Conservation (phyloP, 1,140 invertebrate genomes). For the Drosophila arawakana region DNA sequence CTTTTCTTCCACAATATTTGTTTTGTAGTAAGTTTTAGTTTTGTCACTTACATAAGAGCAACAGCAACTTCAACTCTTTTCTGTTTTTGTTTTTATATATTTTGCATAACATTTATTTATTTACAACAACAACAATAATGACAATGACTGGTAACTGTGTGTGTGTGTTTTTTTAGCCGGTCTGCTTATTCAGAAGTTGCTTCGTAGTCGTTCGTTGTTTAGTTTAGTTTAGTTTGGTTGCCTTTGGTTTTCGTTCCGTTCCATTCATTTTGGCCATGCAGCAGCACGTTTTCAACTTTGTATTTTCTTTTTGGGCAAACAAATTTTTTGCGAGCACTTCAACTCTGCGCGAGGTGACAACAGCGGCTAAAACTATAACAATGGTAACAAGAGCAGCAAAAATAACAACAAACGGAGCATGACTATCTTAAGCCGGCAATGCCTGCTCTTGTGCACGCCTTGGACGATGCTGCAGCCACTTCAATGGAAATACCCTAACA, state of each 20-base stretch:
- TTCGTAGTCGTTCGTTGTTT: constrained; percentile 25
- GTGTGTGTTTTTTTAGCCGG: constrained; percentile 15
- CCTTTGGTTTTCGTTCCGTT: neutral
- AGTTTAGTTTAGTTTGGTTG: neutral
- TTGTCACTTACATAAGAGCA: constrained; percentile 60
- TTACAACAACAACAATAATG: constrained; percentile 49
- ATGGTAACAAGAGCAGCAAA: constrained; percentile 21
- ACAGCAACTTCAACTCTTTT: constrained; percentile 48
- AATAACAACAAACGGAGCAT: constrained; percentile 20
- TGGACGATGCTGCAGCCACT: constrained; percentile 7
- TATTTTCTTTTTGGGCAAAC: constrained; percentile 54
- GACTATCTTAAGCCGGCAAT: constrained; percentile 15
- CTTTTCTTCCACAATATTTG: constrained; percentile 62
- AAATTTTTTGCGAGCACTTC: constrained; percentile 40
- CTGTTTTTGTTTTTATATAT: constrained; percentile 17
- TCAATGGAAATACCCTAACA: constrained; percentile 30
- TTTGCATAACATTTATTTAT: constrained; percentile 68
- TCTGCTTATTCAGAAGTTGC: constrained; percentile 49
- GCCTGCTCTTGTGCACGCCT: constrained; percentile 47
- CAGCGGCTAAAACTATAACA: constrained; percentile 34
- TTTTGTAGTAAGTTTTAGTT: constrained; percentile 21
- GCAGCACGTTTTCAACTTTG: constrained; percentile 62
- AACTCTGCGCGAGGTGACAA: constrained; percentile 24
- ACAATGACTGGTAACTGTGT: constrained; percentile 16
- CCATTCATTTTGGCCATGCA: constrained; percentile 44